Base-by-base conservation (phyloP, 2,113 vertebrate genomes). In the Leptobrachium leishanense region DNA sequence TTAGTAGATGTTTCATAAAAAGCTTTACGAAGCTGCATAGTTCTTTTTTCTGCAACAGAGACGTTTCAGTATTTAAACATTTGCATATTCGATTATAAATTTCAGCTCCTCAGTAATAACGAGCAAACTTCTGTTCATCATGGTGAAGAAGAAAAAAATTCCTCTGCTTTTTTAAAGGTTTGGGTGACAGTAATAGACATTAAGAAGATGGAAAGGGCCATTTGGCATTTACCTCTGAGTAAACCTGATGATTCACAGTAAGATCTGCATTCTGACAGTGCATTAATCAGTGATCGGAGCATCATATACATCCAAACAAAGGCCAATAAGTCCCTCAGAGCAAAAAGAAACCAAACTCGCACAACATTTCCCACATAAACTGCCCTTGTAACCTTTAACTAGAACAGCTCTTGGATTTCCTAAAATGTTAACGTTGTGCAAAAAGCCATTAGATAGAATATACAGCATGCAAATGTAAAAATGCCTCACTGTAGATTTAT, bases 191-290 rank as follows among this genome's bases (percentile, higher is more conserved):
- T 73, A 80, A 74, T 73, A 74, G 77, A 80, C 77, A 80, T 80
- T 80, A 80, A 73, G 71, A 15, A 80, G 77, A 80, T 80, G 20
- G 54, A 80, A 80, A 74, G 39, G 43, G 40, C 77, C 70, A 74
- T 80, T 80, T 80, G 77, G 77, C 77, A 80, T 73, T 80, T 73
- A 73, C 63, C 41, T 80, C 50, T 74, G 77, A 74, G 65, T 74
- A 80, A 80, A 80, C 63, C 77, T 73, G 62, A 80, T 73, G 77
- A 80, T 80, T 80, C 70, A 74, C 63, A 57, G 77, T 67, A 80
- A 67, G 46, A 80, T 80, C 63, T 41, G 42, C 40, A 39, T 67
- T 68, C 70, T 57, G 59, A 68, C 62, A 43, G 50, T 8, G 70
- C 77, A 80, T 80, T 73, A 80, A 80, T 80, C 70, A 68, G 63